These are phyloP conservation scores for Murina feae DNA, from an alignment of 2,113 vertebrate genomes.

Conservation along the genomic window DNA sequence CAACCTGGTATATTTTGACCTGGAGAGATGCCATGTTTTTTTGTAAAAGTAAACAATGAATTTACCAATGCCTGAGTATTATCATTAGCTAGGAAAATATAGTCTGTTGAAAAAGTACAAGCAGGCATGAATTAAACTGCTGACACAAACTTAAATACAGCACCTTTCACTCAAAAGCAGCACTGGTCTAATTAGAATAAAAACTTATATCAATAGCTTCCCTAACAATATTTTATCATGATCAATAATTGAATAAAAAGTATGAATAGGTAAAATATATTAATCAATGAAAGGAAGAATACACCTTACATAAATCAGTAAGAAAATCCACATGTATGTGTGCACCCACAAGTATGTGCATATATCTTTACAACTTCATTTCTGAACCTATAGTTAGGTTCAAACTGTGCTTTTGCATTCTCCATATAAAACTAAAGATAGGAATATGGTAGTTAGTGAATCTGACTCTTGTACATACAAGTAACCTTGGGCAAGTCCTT, in stretches of 20 bases:
- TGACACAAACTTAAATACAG: constrained; percentile 61
- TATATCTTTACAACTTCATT: not conserved
- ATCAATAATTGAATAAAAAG: constrained; percentile 49
- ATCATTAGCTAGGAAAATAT: not conserved
- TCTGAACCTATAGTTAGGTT: not conserved
- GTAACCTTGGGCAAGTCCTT: not conserved
- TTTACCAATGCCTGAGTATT: not conserved
- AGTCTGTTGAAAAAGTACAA: not conserved
- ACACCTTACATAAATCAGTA: not conserved
- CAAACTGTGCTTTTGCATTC: not conserved
- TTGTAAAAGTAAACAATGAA: not conserved
- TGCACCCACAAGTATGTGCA: too few species aligned
- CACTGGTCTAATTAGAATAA: constrained; percentile 61
- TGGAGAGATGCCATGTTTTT: not conserved
- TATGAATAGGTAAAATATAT: constrained; percentile 8
- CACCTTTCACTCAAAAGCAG: constrained; percentile 36
- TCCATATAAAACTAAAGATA: not conserved
- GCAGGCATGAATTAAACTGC: constrained; percentile 44
- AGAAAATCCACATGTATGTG: not conserved
- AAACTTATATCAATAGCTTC: constrained; percentile 63
- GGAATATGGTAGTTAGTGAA: not conserved
- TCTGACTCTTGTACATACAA: not conserved
- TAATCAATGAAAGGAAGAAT: not conserved
- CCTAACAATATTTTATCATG: constrained; percentile 63
- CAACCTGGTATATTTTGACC: not conserved